These are phyloP conservation scores for Vesta saturnalis DNA, from an alignment of 2,888 invertebrate genomes.

Conservation along the genomic window DNA sequence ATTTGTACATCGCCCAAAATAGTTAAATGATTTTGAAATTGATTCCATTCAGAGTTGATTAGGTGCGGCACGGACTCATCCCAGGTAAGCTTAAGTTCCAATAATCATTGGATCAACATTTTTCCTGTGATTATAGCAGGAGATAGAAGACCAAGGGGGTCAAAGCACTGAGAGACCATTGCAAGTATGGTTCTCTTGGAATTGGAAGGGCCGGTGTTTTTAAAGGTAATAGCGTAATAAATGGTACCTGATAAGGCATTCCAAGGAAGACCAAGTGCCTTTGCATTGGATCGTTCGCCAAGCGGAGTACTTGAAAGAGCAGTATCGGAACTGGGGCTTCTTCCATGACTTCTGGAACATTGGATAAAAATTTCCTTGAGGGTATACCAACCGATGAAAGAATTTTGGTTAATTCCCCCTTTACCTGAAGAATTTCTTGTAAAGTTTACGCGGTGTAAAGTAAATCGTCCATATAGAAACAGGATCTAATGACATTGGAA, in stretches of 20 bases:
- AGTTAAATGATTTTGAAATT: background rate
- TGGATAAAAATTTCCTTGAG: conserved; percentile 17
- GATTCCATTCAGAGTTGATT: background rate
- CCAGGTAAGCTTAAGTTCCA: conserved; percentile 11
- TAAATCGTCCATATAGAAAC: too few relatives aligned
- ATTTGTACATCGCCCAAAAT: background rate
- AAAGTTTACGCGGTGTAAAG: too few relatives aligned
- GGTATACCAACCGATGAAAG: conserved; percentile 7
- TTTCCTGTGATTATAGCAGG: conserved; percentile 11
- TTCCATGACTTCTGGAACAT: conserved; percentile 1
- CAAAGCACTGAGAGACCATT: too few relatives aligned
- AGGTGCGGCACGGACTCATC: conserved; percentile 6
- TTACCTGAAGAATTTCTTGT: too few relatives aligned
- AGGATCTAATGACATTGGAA: too few relatives aligned
- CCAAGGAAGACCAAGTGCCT: conserved; percentile 34
- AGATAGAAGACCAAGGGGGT: conserved; percentile 18
- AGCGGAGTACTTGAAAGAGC: background rate
- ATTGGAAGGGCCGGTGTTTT: background rate
- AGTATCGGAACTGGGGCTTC: background rate
- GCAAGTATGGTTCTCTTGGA: conserved; percentile 18
- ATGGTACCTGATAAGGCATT: conserved; percentile 19
- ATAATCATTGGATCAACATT: conserved; percentile 15
- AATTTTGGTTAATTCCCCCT: conserved; percentile 12
- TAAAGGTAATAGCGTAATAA: too few relatives aligned
- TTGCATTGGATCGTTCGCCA: too few relatives aligned